Evolutionary conservation across 2,888 invertebrate species (phyloP).

Genomic region (Hemaris fuciformis): DNA sequence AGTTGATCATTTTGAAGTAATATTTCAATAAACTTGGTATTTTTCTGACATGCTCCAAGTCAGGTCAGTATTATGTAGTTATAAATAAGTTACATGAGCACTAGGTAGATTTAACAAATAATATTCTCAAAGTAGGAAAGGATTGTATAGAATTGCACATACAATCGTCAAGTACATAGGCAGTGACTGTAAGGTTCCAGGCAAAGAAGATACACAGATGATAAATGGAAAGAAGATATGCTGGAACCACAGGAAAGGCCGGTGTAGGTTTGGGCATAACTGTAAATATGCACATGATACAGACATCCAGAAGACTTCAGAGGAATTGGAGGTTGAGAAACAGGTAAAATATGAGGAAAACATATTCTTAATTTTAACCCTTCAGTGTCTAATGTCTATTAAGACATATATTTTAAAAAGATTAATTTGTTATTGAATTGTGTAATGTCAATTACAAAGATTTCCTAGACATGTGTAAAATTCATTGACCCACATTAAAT

Average conservation of each 20-base stretch:
- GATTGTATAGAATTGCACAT: constrained; percentile 59
- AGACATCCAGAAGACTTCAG: constrained; percentile 85
- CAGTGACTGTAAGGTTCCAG: constrained; percentile 82
- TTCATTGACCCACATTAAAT: too few relatives aligned
- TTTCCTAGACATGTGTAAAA: too few relatives aligned
- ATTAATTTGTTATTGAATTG: too few relatives aligned
- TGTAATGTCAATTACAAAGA: too few relatives aligned
- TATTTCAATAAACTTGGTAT: too few relatives aligned
- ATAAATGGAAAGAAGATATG: constrained; percentile 95
- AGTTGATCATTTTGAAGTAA: too few relatives aligned
- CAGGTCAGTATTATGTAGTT: too few relatives aligned
- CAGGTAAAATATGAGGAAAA: constrained; percentile 46
- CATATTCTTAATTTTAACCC: not conserved
- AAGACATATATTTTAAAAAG: too few relatives aligned
- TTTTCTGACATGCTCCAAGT: too few relatives aligned
- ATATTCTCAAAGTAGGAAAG: constrained; percentile 30
- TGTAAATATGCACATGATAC: constrained; percentile 96
- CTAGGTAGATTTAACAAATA: not conserved
- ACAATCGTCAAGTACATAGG: constrained; percentile 82
- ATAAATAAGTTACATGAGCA: not conserved
- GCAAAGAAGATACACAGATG: constrained; percentile 86
- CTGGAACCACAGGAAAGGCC: constrained; percentile 95
- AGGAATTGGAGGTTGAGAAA: constrained; percentile 82
- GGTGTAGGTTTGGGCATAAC: constrained; percentile 94
- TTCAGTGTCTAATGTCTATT: too few relatives aligned